These are phyloP conservation scores for Lampropteryx suffumata DNA, from an alignment of 2,888 invertebrate species.

Conservation along the genomic window DNA sequence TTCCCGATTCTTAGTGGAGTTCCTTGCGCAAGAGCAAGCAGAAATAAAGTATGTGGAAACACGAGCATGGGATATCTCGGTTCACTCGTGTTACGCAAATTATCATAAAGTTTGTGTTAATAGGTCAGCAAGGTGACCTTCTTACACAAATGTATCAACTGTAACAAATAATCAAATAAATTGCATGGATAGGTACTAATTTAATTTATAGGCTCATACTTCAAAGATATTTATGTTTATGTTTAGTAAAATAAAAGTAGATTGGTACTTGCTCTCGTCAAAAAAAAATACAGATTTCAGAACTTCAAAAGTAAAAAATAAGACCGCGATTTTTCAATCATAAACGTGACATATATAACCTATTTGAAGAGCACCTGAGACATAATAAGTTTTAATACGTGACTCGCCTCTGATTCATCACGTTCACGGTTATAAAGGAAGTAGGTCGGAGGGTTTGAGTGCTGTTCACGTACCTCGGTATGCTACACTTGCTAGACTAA, in stretches of 20 bases:
- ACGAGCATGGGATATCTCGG: slow-evolving; percentile 49
- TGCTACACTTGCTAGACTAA: slow-evolving; percentile 20
- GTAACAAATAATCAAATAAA: no score
- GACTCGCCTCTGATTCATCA: slow-evolving; percentile 20
- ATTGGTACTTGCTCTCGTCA: background rate
- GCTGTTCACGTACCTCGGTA: slow-evolving; percentile 21
- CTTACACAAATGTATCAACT: slow-evolving; percentile 34
- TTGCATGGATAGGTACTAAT: no score
- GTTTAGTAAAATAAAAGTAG: no score
- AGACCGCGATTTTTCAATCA: background rate
- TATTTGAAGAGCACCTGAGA: slow-evolving; percentile 13
- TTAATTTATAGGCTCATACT: no score
- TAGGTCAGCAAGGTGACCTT: slow-evolving; percentile 42
- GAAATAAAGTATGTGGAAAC: slow-evolving; percentile 68
- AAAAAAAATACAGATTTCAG: slow-evolving; percentile 13
- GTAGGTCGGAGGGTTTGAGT: slow-evolving; percentile 26
- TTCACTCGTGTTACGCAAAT: slow-evolving; percentile 54
- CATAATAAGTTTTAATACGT: slow-evolving; percentile 6
- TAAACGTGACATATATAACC: slow-evolving; percentile 9
- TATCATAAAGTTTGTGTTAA: slow-evolving; percentile 48
- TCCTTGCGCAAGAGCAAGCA: slow-evolving; percentile 66
- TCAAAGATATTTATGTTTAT: no score
- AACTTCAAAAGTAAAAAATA: slow-evolving; percentile 9
- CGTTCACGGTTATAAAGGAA: slow-evolving; percentile 23
- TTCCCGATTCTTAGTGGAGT: slow-evolving; percentile 40